phyloP scores from a whole-genome alignment of 2,113 vertebrate species.

The Tetraodon nigroviridis region DNA sequence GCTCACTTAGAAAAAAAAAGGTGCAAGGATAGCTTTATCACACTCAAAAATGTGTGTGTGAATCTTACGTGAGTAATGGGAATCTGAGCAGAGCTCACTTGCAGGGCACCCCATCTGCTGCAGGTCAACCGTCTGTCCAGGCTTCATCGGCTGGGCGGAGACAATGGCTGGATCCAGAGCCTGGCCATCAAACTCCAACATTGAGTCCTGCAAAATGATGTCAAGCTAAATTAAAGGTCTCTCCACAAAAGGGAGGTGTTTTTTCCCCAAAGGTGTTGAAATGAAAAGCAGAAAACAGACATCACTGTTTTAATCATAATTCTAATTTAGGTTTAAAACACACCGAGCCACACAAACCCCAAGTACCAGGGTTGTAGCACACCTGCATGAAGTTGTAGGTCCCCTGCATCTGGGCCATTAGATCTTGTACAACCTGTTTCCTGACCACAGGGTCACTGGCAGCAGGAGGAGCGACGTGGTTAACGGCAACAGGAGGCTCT shows the following conservation, averaged over 20 bases:
- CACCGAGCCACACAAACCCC: neutral
- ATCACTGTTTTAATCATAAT: neutral
- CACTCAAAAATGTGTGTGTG: neutral
- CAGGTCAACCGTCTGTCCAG: slow-evolving; percentile 83
- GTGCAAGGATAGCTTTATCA: neutral
- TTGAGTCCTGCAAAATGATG: slow-evolving; percentile 80
- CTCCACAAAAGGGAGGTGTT: too few relatives aligned
- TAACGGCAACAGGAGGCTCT: slow-evolving; percentile 72
- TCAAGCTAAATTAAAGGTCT: too few relatives aligned
- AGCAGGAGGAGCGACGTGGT: slow-evolving; percentile 75
- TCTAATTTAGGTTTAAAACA: neutral
- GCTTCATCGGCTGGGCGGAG: slow-evolving; percentile 97
- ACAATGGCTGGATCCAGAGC: slow-evolving; percentile 95
- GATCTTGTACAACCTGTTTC: slow-evolving; percentile 93
- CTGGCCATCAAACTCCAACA: slow-evolving; percentile 97
- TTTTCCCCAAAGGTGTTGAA: neutral
- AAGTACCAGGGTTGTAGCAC: slow-evolving; percentile 5
- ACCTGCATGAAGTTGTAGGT: slow-evolving; percentile 99
- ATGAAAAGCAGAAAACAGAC: neutral
- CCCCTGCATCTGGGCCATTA: slow-evolving; percentile 99
- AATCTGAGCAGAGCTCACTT: slow-evolving; percentile 69
- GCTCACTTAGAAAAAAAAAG: slow-evolving; percentile 60
- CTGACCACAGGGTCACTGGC: slow-evolving; percentile 87
- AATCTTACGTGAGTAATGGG: neutral
- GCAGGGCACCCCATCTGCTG: slow-evolving; percentile 87